Evolutionary conservation across 92 coral and sea anemone species (phyloP).

Genomic region (Palythoa caribaeorum): DNA sequence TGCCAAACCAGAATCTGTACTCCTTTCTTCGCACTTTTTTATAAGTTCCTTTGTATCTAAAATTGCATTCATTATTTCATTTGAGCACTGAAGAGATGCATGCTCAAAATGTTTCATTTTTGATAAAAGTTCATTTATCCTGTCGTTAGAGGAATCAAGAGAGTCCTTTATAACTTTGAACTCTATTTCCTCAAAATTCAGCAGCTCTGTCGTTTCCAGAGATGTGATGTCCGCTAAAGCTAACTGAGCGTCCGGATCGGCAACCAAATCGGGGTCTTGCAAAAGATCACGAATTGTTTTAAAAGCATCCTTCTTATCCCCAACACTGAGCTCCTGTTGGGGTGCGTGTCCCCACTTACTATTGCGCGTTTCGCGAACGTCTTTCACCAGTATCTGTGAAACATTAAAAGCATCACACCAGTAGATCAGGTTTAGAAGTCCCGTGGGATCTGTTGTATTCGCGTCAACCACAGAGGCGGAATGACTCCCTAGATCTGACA

Average conservation of each 20-base stretch:
- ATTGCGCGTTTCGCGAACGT: conserved; percentile 73
- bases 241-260: conserved; percentile 59
- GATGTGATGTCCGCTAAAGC: conserved; percentile 52
- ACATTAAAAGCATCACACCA: conserved; percentile 71
- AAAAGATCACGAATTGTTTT: conserved; percentile 61
- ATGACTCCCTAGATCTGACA: conserved; percentile 73
- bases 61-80: neutral
- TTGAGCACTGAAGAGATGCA: neutral
- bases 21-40: neutral
- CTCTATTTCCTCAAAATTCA: conserved; percentile 60
- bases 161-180: conserved; percentile 38
- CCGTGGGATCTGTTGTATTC: conserved; percentile 76
- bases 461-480: conserved; percentile 54
- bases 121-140: conserved; percentile 18
- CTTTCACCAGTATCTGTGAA: conserved; percentile 60
- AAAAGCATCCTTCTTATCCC: conserved; percentile 76
- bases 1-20: neutral
- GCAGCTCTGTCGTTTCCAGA: conserved; percentile 40
- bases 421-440: conserved; percentile 75
- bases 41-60: neutral
- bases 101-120: neutral
- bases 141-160: conserved; percentile 10
- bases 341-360: conserved; percentile 86
- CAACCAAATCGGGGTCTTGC: conserved; percentile 73
- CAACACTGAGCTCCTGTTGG: conserved; percentile 57